Conservation (phyloP, 2,113 vertebrate genomes). For the Festucalex cinctus region DNA sequence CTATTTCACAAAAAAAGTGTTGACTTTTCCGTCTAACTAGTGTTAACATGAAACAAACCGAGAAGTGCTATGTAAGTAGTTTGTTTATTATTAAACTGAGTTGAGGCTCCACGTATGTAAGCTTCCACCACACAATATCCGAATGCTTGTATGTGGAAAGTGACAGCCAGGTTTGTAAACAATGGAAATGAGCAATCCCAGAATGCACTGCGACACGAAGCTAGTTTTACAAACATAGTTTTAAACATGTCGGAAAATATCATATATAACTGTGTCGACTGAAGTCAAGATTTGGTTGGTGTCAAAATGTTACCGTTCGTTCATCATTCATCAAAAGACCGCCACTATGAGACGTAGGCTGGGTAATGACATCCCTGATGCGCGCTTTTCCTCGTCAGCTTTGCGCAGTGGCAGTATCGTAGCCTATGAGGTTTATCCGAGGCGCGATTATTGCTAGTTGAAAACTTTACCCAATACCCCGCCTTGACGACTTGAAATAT, state of each 20-base stretch:
- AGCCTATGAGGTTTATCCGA: slow-evolving; percentile 51
- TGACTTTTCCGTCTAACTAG: neutral
- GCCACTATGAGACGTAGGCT: neutral
- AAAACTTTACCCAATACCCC: slow-evolving; percentile 56
- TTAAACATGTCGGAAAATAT: neutral
- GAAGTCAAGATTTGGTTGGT: neutral
- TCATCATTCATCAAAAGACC: neutral
- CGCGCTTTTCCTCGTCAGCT: rapidly evolving
- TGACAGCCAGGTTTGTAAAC: neutral
- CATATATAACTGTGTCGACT: neutral
- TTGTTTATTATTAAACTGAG: neutral
- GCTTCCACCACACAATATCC: neutral
- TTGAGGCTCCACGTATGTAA: neutral
- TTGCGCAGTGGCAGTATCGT: slow-evolving; percentile 51
- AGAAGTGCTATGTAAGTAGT: no score
- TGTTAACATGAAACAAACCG: neutral
- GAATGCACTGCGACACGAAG: neutral
- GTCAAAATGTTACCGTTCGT: no score
- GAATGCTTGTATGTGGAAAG: neutral
- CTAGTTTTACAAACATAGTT: neutral
- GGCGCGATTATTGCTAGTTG: slow-evolving; percentile 54
- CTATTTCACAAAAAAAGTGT: neutral
- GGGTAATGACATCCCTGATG: neutral
- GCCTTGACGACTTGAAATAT: slow-evolving; percentile 46
- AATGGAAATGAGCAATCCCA: neutral